Base-by-base conservation (phyloP, 2,113 vertebrate genomes). In the Brienomyrus longianalis region DNA sequence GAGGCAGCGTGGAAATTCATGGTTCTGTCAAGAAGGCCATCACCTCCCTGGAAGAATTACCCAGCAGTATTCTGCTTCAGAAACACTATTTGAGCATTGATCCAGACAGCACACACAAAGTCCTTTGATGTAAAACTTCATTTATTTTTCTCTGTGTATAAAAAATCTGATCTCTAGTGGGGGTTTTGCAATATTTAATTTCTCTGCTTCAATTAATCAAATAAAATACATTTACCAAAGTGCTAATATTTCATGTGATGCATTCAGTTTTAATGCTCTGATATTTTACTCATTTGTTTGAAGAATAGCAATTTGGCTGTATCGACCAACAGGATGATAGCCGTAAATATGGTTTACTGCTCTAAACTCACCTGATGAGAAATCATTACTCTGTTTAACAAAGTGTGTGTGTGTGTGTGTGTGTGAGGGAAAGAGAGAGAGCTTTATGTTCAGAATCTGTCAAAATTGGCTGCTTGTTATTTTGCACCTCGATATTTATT, bases 371-470 rank as follows among this genome's bases (percentile, higher is more conserved):
- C 43, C 83, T 48, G 23, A 84, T 48, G 83, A 47, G 19, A 84
- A 47, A 84, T 84, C 45, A 84, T n/a, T 84, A 84, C 83, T 80
- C 74, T 21, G 43, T 83, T 83, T 84, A 84, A 84, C 19, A 84
- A 84, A 84, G 1, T 84, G 6, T 47, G 43, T 83, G 77, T 11
- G 31, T 77, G 35, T 77, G 70, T 59, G 54, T 21, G 19, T 56
- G 54, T 54, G 17, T 52, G 51, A n/a, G 59, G 31, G 31, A 31
- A 31, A 31, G 31, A 62, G 31, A 1, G 31, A 2, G 5, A 5
- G 15, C 31, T 17, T 77, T 77, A 17, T 35, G 31, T 31, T 35
- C 31, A 77, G 31, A 39, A 19, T 43, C 74, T 43, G 15, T 80
- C 35, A 43, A 19, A 80, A 17, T 43, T 19, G 35, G 35, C 74